Evolutionary conservation across 2,113 vertebrate species (phyloP), one percentile per base, ranked within the genome.

Genomic region (Archilochus colubris): DNA sequence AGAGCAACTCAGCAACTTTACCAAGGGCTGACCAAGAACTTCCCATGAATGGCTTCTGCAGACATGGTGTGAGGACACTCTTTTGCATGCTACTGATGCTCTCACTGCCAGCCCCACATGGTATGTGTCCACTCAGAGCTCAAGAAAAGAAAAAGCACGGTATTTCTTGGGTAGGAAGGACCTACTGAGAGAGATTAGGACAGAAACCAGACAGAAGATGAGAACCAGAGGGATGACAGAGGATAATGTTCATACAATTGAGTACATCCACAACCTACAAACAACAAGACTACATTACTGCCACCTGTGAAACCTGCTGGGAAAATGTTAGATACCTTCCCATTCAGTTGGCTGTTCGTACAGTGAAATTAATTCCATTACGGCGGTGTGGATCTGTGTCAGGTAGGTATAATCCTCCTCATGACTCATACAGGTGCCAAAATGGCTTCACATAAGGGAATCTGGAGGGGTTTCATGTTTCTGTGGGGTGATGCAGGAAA

Each of bases 21-120:
- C 17, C 38, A 36, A 43, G 30, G 59, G 24, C 36, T 69, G 21
- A 93, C 36, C 12, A 68, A 79, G 57, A 61, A 30, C 23, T 63
- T 89, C 53, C 27, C 30, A 67, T 33, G 20, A 43, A 23, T 10
- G 30, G 30, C 25, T 88, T 58, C 48, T 66, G 40, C 22, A 72
- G 54, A 68, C 0, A 0, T 0, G 0, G 36, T 58, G 21, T 9
- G 22, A 19, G 66, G 24, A 88, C 28, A 30, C 22, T 31, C 24
- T 30, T 14, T 54, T 68, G 27, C 15, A 18, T 3, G 19, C 16
- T 91, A 14, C 17, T 55, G 46, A 11, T 46, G 43, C 57, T 77
- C 40, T 57, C 40, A 17, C 58, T 57, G 27, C 25, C 77, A 78
- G 73, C 72, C 8, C 16, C 1, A 0, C n/a, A 30, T 10, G 27